A percentile compares a stretch with the other conserved stretches of the same genome.
Evolutionary conservation across 2,113 vertebrate genomes (phyloP).

Genomic region (Myiozetetes cayanensis): DNA sequence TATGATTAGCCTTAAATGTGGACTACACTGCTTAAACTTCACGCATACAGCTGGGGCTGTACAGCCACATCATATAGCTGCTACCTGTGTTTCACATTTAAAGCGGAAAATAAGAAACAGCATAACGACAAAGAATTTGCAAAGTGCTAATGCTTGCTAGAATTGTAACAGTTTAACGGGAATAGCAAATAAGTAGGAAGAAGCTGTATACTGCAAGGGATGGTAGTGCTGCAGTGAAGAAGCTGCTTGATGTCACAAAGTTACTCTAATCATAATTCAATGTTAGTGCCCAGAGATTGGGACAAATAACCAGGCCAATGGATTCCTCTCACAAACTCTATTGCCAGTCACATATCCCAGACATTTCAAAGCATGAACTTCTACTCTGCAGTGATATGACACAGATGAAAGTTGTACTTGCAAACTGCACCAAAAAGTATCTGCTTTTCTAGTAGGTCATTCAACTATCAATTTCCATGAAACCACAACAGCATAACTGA

Average conservation of each 20-base stretch:
- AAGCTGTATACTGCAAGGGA: neutral
- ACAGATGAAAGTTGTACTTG: neutral
- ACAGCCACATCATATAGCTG: neutral
- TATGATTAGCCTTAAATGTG: neutral
- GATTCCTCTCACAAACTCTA: neutral
- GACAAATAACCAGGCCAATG: neutral
- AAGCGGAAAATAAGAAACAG: accelerated
- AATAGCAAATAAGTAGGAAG: neutral
- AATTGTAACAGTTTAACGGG: neutral
- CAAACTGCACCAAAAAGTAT: neutral
- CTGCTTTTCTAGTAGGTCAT: accelerated
- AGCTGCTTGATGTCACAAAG: neutral
- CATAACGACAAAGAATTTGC: neutral
- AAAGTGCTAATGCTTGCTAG: neutral
- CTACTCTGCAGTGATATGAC: neutral
- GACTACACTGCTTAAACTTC: neutral
- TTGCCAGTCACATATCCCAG: neutral
- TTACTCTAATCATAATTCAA: neutral
- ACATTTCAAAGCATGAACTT: neutral
- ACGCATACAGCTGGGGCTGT: neutral
- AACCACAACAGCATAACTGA: neutral
- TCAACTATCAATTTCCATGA: neutral
- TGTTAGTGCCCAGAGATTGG: neutral
- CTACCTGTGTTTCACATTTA: neutral
- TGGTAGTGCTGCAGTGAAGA: neutral